phyloP scores from a whole-genome alignment of 2,113 vertebrate species.

The Ictalurus furcatus region DNA sequence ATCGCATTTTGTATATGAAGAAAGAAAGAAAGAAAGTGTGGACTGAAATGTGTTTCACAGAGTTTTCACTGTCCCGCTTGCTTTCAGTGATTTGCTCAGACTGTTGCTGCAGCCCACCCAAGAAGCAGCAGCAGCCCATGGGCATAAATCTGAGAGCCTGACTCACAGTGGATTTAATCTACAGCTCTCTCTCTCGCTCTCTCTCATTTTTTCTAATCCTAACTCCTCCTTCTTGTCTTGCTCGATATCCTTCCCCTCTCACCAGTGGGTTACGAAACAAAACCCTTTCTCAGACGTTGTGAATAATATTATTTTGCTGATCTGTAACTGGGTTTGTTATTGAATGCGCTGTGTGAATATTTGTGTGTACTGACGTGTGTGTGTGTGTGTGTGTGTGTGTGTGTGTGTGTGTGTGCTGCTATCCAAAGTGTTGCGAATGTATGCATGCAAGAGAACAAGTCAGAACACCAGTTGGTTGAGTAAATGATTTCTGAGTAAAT shows the following conservation, averaged over 20 bases:
- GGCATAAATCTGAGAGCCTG: constrained; percentile 82
- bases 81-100: constrained; percentile 40
- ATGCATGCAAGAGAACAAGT: background rate
- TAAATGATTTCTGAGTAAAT: background rate
- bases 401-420: constrained; percentile 16
- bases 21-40: constrained; percentile 21
- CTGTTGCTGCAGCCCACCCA: constrained; percentile 78
- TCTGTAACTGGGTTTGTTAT: constrained; percentile 61
- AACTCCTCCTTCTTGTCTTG: constrained; percentile 57
- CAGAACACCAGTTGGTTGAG: background rate
- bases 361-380: background rate
- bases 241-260: constrained; percentile 53
- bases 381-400: background rate
- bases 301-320: constrained; percentile 72
- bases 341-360: constrained; percentile 37
- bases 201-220: constrained; percentile 55
- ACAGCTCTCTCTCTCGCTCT: constrained; percentile 64
- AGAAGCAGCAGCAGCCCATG: constrained; percentile 80
- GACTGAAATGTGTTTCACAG: constrained; percentile 74
- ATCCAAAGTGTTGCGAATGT: background rate
- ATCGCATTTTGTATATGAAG: background rate
- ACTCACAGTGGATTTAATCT: constrained; percentile 80
- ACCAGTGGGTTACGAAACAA: constrained; percentile 69
- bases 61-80: constrained; percentile 63
- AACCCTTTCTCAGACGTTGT: constrained; percentile 63